Evolutionary conservation across 2,888 invertebrate species (phyloP).

Genomic region (Scaptomyza cyrtandrae): DNA sequence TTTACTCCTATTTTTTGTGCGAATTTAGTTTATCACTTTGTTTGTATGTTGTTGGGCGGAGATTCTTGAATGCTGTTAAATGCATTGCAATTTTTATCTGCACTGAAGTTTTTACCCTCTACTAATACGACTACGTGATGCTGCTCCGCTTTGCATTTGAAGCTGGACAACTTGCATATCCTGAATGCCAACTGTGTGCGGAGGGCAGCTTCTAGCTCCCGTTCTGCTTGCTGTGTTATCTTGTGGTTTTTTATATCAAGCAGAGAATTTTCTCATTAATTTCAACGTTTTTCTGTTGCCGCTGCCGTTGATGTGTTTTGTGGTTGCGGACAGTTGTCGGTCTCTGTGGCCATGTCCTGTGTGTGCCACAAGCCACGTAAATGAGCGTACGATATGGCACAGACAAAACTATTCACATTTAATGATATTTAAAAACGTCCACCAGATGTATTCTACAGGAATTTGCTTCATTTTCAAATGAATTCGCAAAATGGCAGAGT

Average conservation of each 20-base stretch:
- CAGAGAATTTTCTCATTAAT: conserved; percentile 78
- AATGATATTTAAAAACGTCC: conserved; percentile 42
- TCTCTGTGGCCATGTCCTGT: conserved; percentile 45
- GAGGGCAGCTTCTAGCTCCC: conserved; percentile 11
- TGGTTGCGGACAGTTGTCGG: conserved; percentile 75
- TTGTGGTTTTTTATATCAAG: conserved; percentile 74
- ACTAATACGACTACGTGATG: conserved; percentile 37
- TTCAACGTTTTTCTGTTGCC: conserved; percentile 67
- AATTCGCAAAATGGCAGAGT: conserved; percentile 7
- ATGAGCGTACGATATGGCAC: conserved; percentile 31
- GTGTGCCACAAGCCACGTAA: conserved; percentile 33
- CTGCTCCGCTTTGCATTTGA: conserved; percentile 66
- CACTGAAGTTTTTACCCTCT: conserved; percentile 43
- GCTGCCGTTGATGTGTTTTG: conserved; percentile 74
- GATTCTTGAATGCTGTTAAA: conserved; percentile 63
- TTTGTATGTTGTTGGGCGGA: conserved; percentile 11
- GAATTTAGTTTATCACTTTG: conserved; percentile 61
- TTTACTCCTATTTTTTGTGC: conserved; percentile 21
- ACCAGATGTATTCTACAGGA: conserved; percentile 14
- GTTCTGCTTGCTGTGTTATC: conserved; percentile 61
- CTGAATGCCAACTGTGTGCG: conserved; percentile 36
- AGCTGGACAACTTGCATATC: conserved; percentile 48
- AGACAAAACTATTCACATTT: conserved; percentile 40
- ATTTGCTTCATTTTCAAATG: conserved; percentile 12
- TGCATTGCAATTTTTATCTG: conserved; percentile 74